Evolutionary conservation across 2,888 invertebrate genomes (phyloP), one percentile per base, ranked within the genome.

Genomic region (Nemapogon koenigi): DNA sequence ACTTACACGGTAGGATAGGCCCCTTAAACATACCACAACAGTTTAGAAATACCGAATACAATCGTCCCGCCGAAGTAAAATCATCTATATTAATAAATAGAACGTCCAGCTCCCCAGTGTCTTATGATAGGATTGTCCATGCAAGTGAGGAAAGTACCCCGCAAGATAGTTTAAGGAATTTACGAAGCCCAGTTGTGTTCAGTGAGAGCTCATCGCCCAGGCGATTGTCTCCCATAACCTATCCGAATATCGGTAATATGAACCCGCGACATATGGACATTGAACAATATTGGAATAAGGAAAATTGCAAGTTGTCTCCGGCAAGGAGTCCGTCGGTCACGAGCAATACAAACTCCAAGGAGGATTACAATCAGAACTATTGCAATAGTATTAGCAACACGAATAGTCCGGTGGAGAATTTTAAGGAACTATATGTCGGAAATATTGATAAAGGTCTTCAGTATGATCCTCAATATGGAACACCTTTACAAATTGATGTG

Each of bases 401-500:
- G 0, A 71, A 68, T 43, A 71, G 73, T 43, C 76, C 76, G 4
- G 57, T 69, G 54, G 59, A 57, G 22, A 57, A 62, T 2, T 49
- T 58, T 35, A 60, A 57, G 31, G 69, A 68, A 39, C 65, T 57
- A 47, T 43, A 44, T 29, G 78, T 79, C 46, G 79, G 80, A 15
- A 79, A 73, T 43, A 45, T 60, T 18, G n/a, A n/a, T n/a, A n/a
- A 52, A 61, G 13, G 35, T 10, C 35, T 40, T 39, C 13, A 62
- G 8, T 43, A 65, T 13, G 67, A 76, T 45, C 49, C 65, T 13
- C 58, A 65, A 54, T 69, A 81, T 59, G 60, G 68, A 47, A 72
- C 66, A 38, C 84, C 84, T 16, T 72, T 89, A 46, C 75, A 81
- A 43, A 78, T 90, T 42, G 83, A 87, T 52, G 83, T 89, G 42